Base-by-base conservation (phyloP, 2,888 invertebrate genomes). In the Philonicus albiceps region DNA sequence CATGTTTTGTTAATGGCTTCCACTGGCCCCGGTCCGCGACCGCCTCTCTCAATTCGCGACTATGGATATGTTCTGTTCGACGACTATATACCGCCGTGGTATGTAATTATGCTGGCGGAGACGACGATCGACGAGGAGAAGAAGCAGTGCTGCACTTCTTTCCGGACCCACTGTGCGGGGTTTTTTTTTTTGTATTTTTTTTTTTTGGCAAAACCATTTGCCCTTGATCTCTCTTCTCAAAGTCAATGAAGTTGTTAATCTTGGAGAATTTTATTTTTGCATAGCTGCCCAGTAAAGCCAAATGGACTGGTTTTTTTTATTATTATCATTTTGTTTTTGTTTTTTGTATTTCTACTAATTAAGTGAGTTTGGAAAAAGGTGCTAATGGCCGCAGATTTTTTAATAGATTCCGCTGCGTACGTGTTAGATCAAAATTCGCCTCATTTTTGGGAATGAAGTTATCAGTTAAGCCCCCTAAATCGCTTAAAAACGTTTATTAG, bases 241-340 rank as follows among this genome's bases (percentile, higher is more conserved):
- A 88, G 88, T 88, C 88, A 88, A 88, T 88, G 86, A 88, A 88
- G 88, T 88, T 88, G 88, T 88, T 88, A 88, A 87, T 87, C 87
- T 81, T 76, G 34, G 55, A 76, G 37, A 76, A 86, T 86, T 87
- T 87, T 75, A 86, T 86, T 87, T 87, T 87, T 87, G 85, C 86
- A 86, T 85, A 87, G 76, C 76, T 86, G 76, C 40, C 84, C 84
- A 40, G 7, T 3, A 37, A 5, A 81, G 34, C 31, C 53, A 22
- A 27, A 7, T 53, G 55, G 8, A 31, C 31, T 49, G 34, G 64
- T 64, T 64, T 11, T 64, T 22, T 64, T 43, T 0, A 43, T 13
- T 13, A 8, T 37, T 37, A n/a, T n/a, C n/a, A n/a, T n/a, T n/a
- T n/a, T n/a, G n/a, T 37, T 37, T 34, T 34, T 34, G 7, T 37